Percentiles rank a stretch among this genome's conserved stretches.
Evolutionary conservation across 2,797 vertebrate species (phyloP).

Genomic region (Amniataba percoides): DNA sequence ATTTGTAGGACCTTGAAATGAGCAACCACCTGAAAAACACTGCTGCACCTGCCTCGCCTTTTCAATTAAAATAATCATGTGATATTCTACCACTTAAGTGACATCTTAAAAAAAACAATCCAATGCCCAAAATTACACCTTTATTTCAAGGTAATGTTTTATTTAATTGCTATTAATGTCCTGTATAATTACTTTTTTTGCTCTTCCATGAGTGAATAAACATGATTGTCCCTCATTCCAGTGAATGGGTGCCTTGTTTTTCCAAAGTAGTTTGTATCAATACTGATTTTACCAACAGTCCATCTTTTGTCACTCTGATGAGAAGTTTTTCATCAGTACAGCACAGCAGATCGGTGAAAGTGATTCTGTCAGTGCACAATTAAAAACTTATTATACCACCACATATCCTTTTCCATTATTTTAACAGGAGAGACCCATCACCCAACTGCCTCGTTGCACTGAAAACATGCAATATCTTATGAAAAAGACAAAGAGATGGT

Average conservation of each 20-base stretch:
- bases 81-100: not conserved
- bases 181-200: not conserved
- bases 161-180: not conserved
- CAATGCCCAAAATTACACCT: too few relatives aligned
- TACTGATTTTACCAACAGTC: constrained; percentile 1
- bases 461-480: constrained; percentile 24
- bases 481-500: constrained; percentile 22
- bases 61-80: not conserved
- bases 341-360: constrained; percentile 11
- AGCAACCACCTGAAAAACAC: not conserved
- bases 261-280: constrained; percentile 20
- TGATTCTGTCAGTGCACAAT: constrained; percentile 40
- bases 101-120: too few relatives aligned
- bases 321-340: constrained; percentile 25
- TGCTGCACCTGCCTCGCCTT: not conserved
- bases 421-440: constrained; percentile 26
- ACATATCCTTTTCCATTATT: constrained; percentile 27
- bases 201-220: not conserved
- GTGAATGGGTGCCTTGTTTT: constrained; percentile 1
- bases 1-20: not conserved
- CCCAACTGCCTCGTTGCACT: not conserved
- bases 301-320: constrained; percentile 19
- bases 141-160: not conserved
- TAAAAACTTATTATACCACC: constrained; percentile 28
- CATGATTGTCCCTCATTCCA: not conserved